These are phyloP conservation scores for Garra rufa DNA, from an alignment of 2,113 vertebrate genomes.

Conservation along the genomic window DNA sequence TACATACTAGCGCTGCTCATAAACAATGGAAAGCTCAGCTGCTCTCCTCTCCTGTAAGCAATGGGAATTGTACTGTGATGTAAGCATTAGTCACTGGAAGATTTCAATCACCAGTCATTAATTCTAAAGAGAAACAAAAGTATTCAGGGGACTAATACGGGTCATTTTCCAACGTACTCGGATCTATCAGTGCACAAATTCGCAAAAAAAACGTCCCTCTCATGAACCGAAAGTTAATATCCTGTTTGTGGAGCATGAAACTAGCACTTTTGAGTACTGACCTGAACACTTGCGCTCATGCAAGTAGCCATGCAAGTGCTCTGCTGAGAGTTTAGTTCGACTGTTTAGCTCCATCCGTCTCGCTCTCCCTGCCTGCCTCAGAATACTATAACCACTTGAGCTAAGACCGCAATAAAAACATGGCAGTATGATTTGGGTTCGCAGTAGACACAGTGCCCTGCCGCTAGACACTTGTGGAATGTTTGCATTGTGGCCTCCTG, in stretches of 20 bases:
- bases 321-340: constrained; percentile 47
- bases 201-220: constrained; percentile 9
- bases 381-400: constrained; percentile 48
- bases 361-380: constrained; percentile 28
- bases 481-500: constrained; percentile 56
- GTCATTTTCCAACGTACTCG: constrained; percentile 21
- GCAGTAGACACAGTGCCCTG: constrained; percentile 41
- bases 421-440: constrained; percentile 42
- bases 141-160: constrained; percentile 15
- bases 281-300: constrained; percentile 46
- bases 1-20: constrained; percentile 48
- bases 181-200: constrained; percentile 23
- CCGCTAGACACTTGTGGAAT: constrained; percentile 53
- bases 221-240: constrained; percentile 44
- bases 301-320: constrained; percentile 58
- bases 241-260: constrained; percentile 47
- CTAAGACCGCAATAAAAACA: constrained; percentile 53
- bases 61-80: constrained; percentile 28
- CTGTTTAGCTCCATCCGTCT: constrained; percentile 43
- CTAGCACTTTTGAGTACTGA: constrained; percentile 13
- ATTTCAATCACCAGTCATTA: constrained; percentile 50
- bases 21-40: constrained; percentile 56
- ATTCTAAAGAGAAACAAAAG: constrained; percentile 44
- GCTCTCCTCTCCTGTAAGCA: constrained; percentile 23
- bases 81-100: constrained; percentile 26